A percentile compares a stretch with the other conserved stretches of the same genome.
Conservation (phyloP, 2,113 vertebrate genomes). For the Sitta europaea region DNA sequence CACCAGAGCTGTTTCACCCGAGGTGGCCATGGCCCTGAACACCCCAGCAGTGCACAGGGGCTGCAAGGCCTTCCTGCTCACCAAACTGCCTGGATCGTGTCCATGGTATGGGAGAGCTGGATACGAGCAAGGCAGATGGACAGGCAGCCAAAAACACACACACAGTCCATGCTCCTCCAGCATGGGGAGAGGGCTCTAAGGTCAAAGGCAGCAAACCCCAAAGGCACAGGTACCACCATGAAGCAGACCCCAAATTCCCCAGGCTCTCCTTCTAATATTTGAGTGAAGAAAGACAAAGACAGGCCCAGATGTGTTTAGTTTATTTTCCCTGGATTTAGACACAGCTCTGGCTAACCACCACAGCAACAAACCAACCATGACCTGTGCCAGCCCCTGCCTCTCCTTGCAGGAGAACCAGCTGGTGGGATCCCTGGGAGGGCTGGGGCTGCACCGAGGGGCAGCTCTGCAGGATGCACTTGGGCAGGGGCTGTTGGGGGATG, state of each 20-base stretch:
- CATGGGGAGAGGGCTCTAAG: rapidly evolving
- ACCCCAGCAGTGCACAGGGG: neutral
- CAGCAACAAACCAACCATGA: neutral
- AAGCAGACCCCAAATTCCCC: rapidly evolving
- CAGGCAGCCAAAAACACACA: neutral
- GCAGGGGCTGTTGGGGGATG: neutral
- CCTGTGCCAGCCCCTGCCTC: neutral
- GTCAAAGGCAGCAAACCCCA: neutral
- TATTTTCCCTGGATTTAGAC: constrained; percentile 36
- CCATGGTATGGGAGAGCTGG: neutral
- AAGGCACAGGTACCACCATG: neutral
- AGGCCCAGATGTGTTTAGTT: neutral
- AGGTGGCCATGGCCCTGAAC: neutral
- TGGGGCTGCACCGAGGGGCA: neutral
- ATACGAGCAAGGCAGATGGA: neutral
- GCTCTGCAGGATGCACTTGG: neutral
- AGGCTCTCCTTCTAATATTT: neutral
- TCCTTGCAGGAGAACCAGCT: rapidly evolving
- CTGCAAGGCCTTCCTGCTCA: neutral
- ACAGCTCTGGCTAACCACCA: neutral
- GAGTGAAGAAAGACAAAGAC: neutral
- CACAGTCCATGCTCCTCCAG: neutral
- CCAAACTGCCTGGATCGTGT: neutral
- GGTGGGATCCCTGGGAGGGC: neutral
- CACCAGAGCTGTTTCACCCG: neutral